A percentile compares a stretch with the other conserved stretches of the same genome.
phyloP scores from a whole-genome alignment of 92 coral and sea anemone genomes.

The Scolanthus callimorphus region DNA sequence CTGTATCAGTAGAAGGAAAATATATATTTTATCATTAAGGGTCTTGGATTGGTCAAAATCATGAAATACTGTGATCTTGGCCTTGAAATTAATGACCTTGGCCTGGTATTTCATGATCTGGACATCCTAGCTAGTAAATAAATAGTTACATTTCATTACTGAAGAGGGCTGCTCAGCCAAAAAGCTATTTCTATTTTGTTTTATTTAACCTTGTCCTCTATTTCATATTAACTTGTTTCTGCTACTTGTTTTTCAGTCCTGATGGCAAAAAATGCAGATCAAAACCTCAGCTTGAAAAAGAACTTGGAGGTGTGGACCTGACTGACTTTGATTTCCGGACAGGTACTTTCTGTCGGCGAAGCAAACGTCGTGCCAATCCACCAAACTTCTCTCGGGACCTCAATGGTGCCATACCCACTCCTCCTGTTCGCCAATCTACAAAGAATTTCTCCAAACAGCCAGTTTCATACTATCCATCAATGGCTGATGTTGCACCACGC shows the following conservation, averaged over 20 bases:
- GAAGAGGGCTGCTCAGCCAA: too few relatives aligned
- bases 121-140: too few relatives aligned
- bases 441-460: slow-evolving; percentile 87
- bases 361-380: slow-evolving; percentile 63
- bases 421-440: slow-evolving; percentile 90
- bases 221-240: too few relatives aligned
- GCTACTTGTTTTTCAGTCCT: slow-evolving; percentile 60
- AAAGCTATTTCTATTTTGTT: too few relatives aligned
- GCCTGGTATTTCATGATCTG: too few relatives aligned
- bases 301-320: slow-evolving; percentile 81
- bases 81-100: too few relatives aligned
- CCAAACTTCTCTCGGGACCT: slow-evolving; percentile 78
- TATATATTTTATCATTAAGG: too few relatives aligned
- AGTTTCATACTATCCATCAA: slow-evolving; percentile 79
- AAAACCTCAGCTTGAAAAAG: slow-evolving; percentile 93
- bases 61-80: too few relatives aligned
- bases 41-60: too few relatives aligned
- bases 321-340: slow-evolving; percentile 92
- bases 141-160: too few relatives aligned
- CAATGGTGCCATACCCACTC: slow-evolving; percentile 51
- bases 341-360: slow-evolving; percentile 84
- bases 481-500: slow-evolving; percentile 23
- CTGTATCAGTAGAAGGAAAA: too few relatives aligned
- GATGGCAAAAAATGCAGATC: slow-evolving; percentile 98
- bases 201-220: too few relatives aligned